These are phyloP conservation scores for Drosophila quinaria DNA, from an alignment of 2,888 invertebrate species.

Conservation along the genomic window DNA sequence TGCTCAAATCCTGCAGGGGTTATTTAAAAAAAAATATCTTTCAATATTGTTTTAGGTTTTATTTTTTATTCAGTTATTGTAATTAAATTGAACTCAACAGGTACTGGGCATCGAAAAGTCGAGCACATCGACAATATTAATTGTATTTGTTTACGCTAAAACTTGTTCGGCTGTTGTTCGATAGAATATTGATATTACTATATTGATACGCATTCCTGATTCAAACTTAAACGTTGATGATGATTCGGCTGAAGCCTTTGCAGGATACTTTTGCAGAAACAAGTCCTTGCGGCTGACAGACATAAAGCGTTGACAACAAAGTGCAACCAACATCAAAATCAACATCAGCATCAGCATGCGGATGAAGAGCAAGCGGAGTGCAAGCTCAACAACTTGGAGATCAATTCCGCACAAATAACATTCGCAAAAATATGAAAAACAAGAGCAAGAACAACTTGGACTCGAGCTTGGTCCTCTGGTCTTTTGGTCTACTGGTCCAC, in stretches of 20 bases:
- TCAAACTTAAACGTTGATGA: not conserved
- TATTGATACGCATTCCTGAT: not conserved
- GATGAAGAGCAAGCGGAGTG: slow-evolving; percentile 29
- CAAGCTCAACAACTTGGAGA: slow-evolving; percentile 66
- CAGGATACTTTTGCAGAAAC: not conserved
- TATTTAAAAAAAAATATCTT: not conserved
- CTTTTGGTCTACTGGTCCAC: not conserved
- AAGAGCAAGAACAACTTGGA: slow-evolving; percentile 14
- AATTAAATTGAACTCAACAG: not conserved
- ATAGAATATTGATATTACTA: not conserved
- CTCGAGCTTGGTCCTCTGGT: slow-evolving; percentile 9
- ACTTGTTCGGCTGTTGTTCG: no score
- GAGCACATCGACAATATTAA: not conserved
- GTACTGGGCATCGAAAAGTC: not conserved
- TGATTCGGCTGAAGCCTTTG: not conserved
- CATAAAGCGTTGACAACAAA: slow-evolving; percentile 54
- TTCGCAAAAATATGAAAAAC: slow-evolving; percentile 58
- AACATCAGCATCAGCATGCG: slow-evolving; percentile 2
- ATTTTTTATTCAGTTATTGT: not conserved
- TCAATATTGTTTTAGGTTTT: not conserved
- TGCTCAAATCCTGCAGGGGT: no score
- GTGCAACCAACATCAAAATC: slow-evolving; percentile 24
- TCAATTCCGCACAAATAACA: slow-evolving; percentile 70
- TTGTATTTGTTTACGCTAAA: no score
- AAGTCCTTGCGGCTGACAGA: slow-evolving; percentile 33